phyloP scores from a whole-genome alignment of 1,140 invertebrate species.

The Heliconius himera region DNA sequence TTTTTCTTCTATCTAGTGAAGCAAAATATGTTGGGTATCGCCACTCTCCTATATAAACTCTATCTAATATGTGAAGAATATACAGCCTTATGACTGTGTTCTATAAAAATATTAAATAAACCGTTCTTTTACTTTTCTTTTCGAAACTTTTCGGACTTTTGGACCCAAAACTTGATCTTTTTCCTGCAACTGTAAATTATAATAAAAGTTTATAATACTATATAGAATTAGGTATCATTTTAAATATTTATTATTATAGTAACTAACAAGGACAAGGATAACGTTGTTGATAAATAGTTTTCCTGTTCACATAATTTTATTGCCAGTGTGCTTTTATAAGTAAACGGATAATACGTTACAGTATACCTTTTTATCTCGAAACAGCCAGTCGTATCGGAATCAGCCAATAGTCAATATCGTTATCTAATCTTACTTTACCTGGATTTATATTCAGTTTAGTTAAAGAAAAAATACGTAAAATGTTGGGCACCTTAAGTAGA shows the following conservation, averaged over 20 bases:
- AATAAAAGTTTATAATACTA: neutral
- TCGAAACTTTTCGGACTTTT: no score
- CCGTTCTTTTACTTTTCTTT: no score
- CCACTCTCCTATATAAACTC: no score
- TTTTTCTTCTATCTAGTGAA: no score
- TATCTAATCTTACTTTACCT: slow-evolving; percentile 70
- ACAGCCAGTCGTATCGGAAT: slow-evolving; percentile 49
- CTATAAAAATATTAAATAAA: no score
- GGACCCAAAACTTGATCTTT: no score
- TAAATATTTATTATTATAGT: slow-evolving; percentile 15
- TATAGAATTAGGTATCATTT: neutral
- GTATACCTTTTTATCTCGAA: slow-evolving; percentile 27
- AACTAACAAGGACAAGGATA: neutral
- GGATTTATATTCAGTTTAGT: slow-evolving; percentile 21
- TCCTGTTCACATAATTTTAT: slow-evolving; percentile 7
- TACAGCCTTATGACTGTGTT: no score
- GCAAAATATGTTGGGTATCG: no score
- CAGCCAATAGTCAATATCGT: slow-evolving; percentile 48
- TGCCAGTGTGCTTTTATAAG: slow-evolving; percentile 2
- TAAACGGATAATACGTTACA: slow-evolving; percentile 11
- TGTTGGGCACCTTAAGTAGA: slow-evolving; percentile 48
- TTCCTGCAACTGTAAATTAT: neutral
- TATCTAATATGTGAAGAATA: no score
- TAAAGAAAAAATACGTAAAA: slow-evolving; percentile 49
- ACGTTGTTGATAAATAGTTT: neutral